phyloP scores from a whole-genome alignment of 1,140 invertebrate genomes.

The Trichomalopsis sarcophagae region DNA sequence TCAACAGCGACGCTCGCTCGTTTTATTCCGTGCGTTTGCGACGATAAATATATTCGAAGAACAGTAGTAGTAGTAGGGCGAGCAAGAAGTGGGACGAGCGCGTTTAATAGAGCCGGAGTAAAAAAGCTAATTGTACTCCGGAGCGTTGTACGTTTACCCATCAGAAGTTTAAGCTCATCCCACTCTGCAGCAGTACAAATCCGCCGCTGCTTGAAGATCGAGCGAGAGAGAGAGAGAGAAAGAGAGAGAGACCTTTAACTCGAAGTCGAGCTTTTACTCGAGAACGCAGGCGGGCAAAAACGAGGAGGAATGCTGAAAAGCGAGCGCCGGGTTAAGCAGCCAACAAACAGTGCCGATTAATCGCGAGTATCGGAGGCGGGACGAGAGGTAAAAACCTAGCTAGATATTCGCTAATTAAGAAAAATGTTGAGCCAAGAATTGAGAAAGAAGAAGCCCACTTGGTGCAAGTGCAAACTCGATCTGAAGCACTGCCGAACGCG shows the following conservation, averaged over 20 bases:
- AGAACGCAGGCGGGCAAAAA: not conserved
- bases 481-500: not conserved
- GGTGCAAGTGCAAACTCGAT: not conserved
- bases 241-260: not conserved
- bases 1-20: too few relatives aligned
- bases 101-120: conserved; percentile 7
- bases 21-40: too few relatives aligned
- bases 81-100: not conserved
- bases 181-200: conserved; percentile 37
- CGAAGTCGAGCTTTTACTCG: not conserved
- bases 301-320: not conserved
- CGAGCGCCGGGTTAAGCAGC: not conserved
- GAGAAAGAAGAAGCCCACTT: not conserved
- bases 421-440: not conserved
- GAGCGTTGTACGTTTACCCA: conserved; percentile 47
- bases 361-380: not conserved
- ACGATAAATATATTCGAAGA: not conserved
- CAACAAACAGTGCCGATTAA: not conserved
- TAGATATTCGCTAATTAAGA: not conserved
- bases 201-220: conserved; percentile 34
- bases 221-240: not conserved
- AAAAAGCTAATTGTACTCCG: conserved; percentile 45
- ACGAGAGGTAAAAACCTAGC: not conserved
- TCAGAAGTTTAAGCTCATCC: conserved; percentile 45
- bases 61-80: not conserved